Evolutionary conservation across 2,888 invertebrate genomes (phyloP).

Genomic region (Corbicula japonica): DNA sequence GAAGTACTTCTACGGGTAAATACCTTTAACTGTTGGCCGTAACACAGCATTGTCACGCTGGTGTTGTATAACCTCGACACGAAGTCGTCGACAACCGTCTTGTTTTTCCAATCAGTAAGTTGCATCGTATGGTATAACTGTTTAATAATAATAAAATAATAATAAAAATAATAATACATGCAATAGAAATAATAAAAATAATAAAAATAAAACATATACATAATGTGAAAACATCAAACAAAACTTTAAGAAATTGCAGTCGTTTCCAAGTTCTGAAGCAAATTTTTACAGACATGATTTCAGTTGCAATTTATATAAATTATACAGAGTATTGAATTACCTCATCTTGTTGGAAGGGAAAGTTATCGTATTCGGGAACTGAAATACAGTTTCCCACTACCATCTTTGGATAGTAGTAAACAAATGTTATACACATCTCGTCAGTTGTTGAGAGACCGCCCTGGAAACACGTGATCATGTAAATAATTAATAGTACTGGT

Average conservation of each 20-base stretch:
- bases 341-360: not conserved
- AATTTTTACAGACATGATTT: not conserved
- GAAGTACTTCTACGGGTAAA: too few relatives aligned
- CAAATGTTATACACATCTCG: slow-evolving; percentile 78
- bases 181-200: not conserved
- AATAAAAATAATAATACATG: not conserved
- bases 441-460: slow-evolving; percentile 75
- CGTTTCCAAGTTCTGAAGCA: not conserved
- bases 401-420: slow-evolving; percentile 73
- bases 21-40: too few relatives aligned
- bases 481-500: not conserved
- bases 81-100: slow-evolving; percentile 36
- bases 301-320: not conserved
- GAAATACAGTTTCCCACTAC: slow-evolving; percentile 53
- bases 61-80: too few relatives aligned
- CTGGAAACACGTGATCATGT: slow-evolving; percentile 46
- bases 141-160: slow-evolving; percentile 14
- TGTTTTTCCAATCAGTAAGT: slow-evolving; percentile 37
- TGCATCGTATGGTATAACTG: slow-evolving; percentile 26
- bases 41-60: too few relatives aligned
- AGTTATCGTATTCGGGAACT: slow-evolving; percentile 38
- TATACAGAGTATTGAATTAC: not conserved
- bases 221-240: not conserved
- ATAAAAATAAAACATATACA: not conserved
- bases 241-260: not conserved